Evolutionary conservation across 2,888 invertebrate species (phyloP), one percentile per base, ranked within the genome.

Genomic region (Volucella zonaria): DNA sequence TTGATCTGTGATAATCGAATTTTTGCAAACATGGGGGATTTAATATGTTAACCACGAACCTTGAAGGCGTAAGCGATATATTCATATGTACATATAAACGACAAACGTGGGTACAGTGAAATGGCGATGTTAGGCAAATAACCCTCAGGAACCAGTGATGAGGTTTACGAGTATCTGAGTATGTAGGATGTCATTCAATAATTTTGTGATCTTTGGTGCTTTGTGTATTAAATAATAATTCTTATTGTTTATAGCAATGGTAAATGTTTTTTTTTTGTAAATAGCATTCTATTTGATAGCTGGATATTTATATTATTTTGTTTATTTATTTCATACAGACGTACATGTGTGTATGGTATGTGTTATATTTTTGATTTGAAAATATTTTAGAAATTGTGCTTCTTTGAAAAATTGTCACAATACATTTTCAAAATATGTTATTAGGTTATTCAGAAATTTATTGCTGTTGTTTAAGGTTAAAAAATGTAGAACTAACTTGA

Each of bases 1-100:
- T 79, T 83, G 79, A 83, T 83, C 82, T 83, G 79, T 66, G 82
- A 79, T 83, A 83, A 83, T 61, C 82, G 79, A 75, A 79, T 83
- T 79, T 79, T 79, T 83, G 66, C 59, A 59, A 83, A 79, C 75
- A 75, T 75, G 70, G 70, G 75, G 75, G 83, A 83, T 83, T 83
- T 83, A 75, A 83, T 79, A 79, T 83, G 83, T 79, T 83, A 75
- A 83, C 79, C 83, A 83, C 83, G 83, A 79, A 79, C 64, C 58
- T 62, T 79, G 68, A 18, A 62, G 43, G 38, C 68, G 51, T 52
- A 42, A 76, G 77, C 76, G 52, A 66, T 67, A 61, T 70, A 40
- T 0, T 31, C 31, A 2, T 6, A 31, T 6, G 6, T 31, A 31
- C 6, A 31, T 31, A 31, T 31, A 31, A 31, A 31, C 6, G 31